Base-by-base conservation (phyloP, 1,140 invertebrate genomes). In the Drosophila melanica region DNA sequence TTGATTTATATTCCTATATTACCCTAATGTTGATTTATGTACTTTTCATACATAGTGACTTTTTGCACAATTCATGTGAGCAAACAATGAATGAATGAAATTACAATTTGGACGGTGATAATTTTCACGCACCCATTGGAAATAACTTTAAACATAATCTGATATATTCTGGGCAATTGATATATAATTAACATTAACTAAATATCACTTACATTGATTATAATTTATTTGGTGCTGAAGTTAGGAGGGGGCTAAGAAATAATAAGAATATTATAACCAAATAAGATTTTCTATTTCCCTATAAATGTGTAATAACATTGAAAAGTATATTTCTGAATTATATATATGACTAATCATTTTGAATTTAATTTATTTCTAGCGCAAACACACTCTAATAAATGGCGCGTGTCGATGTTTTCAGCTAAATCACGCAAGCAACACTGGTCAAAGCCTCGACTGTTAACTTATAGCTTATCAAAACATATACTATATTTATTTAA, bases 401-500 rank as follows among this genome's bases (percentile, higher is more conserved):
- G n/a, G 39, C 14, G 39, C 39, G 12, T 41, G 12, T 6, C 8
- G 9, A 35, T 10, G n/a, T n/a, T 5, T 41, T n/a, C 12, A 41
- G n/a, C 14, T n/a, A 41, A 41, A 10, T 11, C 27, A 50, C 23
- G 23, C 23, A 8, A 7, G 3, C 7, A 55, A 16, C 41, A 33
- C 11, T 33, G n/a, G 3, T n/a, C 16, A 7, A 33, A 41, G 14
- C 18, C 18, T 39, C 53, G 18, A 42, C 12, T 27, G 14, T 8
- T 2, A 55, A 41, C 37, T 42, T 55, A 4, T n/a, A 30, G n/a
- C 54, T 44, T 58, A 58, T 58, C 41, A 18, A 58, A 18, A 4
- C 20, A n/a, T n/a, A 2, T 12, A 4, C 20, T 3, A 18, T 18
- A 4, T 33, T 42, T 41, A 39, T 55, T 41, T 14, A 11, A 12